phyloP scores from a whole-genome alignment of 2,113 vertebrate species.

The Nesoenas mayeri region DNA sequence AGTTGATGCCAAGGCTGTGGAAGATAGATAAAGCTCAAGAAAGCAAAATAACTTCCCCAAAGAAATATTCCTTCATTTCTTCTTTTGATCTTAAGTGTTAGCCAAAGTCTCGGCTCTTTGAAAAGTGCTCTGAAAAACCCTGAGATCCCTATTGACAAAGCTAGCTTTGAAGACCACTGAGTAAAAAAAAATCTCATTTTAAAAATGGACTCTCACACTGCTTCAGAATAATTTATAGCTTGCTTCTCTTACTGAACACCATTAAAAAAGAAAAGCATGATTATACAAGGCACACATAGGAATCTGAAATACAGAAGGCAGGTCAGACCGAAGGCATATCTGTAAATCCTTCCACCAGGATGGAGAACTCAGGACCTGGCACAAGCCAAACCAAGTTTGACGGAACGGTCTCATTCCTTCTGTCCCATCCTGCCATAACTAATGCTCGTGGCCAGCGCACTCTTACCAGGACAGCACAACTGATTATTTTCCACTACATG shows the following conservation, averaged over 20 bases:
- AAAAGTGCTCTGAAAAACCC: neutral
- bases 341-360: neutral
- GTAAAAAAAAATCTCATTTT: neutral
- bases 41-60: neutral
- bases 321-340: neutral
- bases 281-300: neutral
- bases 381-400: neutral
- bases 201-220: neutral
- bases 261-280: neutral
- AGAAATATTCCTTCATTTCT: neutral
- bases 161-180: neutral
- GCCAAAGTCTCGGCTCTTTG: neutral
- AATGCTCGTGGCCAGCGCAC: rapidly evolving
- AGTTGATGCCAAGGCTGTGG: neutral
- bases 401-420: too few species aligned
- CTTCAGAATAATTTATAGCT: neutral
- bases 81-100: neutral
- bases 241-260: neutral
- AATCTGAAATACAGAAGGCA: neutral
- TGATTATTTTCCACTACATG: neutral
- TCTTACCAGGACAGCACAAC: neutral
- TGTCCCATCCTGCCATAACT: neutral
- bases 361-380: neutral
- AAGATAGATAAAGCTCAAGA: neutral
- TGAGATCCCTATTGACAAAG: neutral